Base-by-base conservation (phyloP, 1,140 invertebrate genomes). In the Heliconius hewitsoni region DNA sequence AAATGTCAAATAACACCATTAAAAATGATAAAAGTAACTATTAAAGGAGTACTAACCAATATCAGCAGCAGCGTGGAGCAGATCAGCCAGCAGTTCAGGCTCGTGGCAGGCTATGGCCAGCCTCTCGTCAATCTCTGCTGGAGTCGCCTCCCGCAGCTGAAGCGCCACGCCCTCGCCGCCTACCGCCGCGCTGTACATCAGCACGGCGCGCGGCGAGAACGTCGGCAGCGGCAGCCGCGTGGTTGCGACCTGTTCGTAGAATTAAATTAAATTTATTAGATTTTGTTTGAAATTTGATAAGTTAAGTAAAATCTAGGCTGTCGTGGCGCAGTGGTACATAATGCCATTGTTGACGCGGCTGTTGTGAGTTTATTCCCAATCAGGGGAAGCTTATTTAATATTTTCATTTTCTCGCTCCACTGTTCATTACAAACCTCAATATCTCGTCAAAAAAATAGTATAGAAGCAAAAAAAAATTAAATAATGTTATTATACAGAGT, bases 181-280 rank as follows among this genome's bases (percentile, higher is more conserved):
- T 72, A 95, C 95, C 76, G 95, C 95, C 80, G 95, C 95, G 92
- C 95, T 95, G 93, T 95, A 96, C 95, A 96, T 96, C 83, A 96
- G 91, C 84, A 96, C 95, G 73, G 95, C 95, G 76, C 94, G 94
- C 74, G 95, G 93, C 81, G 94, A 94, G 85, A 95, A 94, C 87
- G 90, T 92, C 79, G 95, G 94, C 92, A 96, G 89, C 84, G 95
- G 95, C 89, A 95, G 90, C 83, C 95, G 94, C 78, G 89, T 84
- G 73, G 88, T 88, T 76, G 87, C 85, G 74, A 94, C 90, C 93
- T 94, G 86, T 3, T 52, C 11, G 77, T 39, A 78, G 78, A 78
- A 52, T 19, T 27, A 1, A 52, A 27, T 3, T 23, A 52, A 71
- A 34, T 23, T 37, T n/a, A 71, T 46, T 46, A 18, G 2, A 39